phyloP scores from a whole-genome alignment of 2,888 invertebrate genomes.

The Germaria angustata region DNA sequence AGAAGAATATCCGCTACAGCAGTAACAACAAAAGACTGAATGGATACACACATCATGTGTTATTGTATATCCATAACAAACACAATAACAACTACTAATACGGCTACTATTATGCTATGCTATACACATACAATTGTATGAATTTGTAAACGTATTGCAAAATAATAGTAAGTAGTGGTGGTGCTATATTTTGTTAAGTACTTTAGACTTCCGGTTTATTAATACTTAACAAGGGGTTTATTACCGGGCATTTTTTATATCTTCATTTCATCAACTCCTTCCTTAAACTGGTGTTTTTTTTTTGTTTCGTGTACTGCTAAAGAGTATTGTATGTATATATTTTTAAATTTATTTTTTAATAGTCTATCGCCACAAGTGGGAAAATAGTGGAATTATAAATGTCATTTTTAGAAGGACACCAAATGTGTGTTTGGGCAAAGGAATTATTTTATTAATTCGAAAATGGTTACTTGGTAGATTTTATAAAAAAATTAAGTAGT shows the following conservation, averaged over 20 bases:
- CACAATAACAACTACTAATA: slow-evolving; percentile 16
- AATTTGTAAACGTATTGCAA: slow-evolving; percentile 31
- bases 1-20: background rate
- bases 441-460: background rate
- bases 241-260: slow-evolving; percentile 13
- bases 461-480: too few species aligned
- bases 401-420: slow-evolving; percentile 4
- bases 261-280: background rate
- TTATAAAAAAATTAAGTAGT: too few species aligned
- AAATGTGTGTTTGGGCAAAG: background rate
- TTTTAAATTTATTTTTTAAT: slow-evolving; percentile 1
- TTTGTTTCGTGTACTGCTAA: background rate
- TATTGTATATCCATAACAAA: slow-evolving; percentile 8
- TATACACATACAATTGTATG: background rate
- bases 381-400: slow-evolving; percentile 46
- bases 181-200: slow-evolving; percentile 52
- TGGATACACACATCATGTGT: slow-evolving; percentile 6
- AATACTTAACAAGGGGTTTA: slow-evolving; percentile 63
- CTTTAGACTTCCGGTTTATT: slow-evolving; percentile 65
- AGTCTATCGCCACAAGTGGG: background rate
- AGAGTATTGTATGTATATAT: slow-evolving; percentile 12
- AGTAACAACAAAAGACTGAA: background rate
- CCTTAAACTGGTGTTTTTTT: background rate
- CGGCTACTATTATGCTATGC: slow-evolving; percentile 9
- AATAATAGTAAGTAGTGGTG: background rate